phyloP scores from a whole-genome alignment of 2,797 vertebrate genomes.

The Anomalospiza imberbis region DNA sequence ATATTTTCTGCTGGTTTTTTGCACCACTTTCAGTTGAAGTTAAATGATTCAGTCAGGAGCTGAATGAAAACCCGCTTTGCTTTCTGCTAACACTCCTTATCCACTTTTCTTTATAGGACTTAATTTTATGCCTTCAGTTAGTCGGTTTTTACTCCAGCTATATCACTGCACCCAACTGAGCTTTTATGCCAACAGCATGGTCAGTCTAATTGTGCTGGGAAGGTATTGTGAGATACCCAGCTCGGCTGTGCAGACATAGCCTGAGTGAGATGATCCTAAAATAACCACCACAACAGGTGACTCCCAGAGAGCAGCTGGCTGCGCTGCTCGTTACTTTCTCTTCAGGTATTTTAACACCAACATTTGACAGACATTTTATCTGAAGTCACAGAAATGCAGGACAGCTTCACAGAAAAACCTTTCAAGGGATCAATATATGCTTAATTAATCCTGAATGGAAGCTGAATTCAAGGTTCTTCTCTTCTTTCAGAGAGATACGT shows the following conservation, averaged over 20 bases:
- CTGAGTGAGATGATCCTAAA: neutral
- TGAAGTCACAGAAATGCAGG: neutral
- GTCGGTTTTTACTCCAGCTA: neutral
- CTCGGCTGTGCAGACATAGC: neutral
- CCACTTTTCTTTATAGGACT: neutral
- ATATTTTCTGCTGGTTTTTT: neutral
- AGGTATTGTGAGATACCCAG: neutral
- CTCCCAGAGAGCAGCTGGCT: neutral
- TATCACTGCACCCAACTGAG: neutral
- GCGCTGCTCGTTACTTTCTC: neutral
- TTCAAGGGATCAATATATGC: constrained; percentile 15
- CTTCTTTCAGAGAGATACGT: constrained; percentile 2
- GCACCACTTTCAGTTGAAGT: neutral
- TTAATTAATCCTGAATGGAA: constrained; percentile 25
- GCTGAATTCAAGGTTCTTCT: neutral
- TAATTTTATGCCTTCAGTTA: neutral
- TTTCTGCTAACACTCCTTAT: neutral
- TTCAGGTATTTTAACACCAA: neutral
- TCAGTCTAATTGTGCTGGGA: neutral
- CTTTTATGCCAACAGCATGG: neutral
- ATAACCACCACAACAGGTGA: neutral
- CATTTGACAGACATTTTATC: constrained; percentile 9
- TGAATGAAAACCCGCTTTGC: neutral
- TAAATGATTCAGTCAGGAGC: neutral
- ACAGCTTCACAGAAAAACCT: neutral